Evolutionary conservation across 2,888 invertebrate species (phyloP).

Genomic region (Steinernema hermaphroditum): DNA sequence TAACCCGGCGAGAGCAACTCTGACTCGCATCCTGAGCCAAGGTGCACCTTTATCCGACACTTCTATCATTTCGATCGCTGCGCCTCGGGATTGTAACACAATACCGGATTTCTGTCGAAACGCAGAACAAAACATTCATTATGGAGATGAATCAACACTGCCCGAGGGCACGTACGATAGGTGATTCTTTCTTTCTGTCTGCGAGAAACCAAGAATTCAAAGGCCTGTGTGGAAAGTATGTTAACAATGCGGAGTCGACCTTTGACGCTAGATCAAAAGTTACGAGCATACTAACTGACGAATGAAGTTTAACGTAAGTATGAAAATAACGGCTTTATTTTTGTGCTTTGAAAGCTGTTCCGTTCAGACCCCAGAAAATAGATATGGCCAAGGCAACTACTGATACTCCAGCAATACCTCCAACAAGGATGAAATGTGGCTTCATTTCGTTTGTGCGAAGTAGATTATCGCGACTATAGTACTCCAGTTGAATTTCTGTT

Average conservation of each 20-base stretch:
- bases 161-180: not conserved
- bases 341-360: constrained; percentile 37
- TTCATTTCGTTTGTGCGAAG: constrained; percentile 46
- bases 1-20: not conserved
- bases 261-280: not conserved
- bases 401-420: constrained; percentile 46
- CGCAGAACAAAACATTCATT: constrained; percentile 20
- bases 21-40: constrained; percentile 20
- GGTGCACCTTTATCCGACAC: constrained; percentile 16
- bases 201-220: not conserved
- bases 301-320: no score
- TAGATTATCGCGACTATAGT: constrained; percentile 42
- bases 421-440: constrained; percentile 43
- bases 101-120: constrained; percentile 22
- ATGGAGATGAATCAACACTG: constrained; percentile 4
- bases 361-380: constrained; percentile 42
- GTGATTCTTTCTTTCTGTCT: constrained; percentile 16
- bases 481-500: constrained; percentile 43
- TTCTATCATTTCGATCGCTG: constrained; percentile 16
- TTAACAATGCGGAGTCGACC: constrained; percentile 13
- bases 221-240: constrained; percentile 12
- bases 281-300: not conserved
- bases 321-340: constrained; percentile 31
- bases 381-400: constrained; percentile 39
- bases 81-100: constrained; percentile 27